phyloP scores from a whole-genome alignment of 2,888 invertebrate genomes.

The Hirtodrosophila trivittata region DNA sequence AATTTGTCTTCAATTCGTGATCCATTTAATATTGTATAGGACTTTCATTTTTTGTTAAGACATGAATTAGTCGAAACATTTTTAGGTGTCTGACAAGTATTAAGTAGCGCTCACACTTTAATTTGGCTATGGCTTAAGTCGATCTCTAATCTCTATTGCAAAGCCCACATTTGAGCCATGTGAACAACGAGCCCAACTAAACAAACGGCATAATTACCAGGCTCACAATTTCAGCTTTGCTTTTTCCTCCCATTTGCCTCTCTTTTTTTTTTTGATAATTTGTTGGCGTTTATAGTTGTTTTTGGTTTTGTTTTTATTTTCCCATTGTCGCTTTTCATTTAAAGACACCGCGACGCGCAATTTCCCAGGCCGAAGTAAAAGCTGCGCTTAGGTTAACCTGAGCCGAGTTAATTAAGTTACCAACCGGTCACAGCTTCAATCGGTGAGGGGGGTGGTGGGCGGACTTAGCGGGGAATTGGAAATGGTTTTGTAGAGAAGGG shows the following conservation, averaged over 20 bases:
- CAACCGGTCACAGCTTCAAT: constrained; percentile 30
- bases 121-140: not conserved
- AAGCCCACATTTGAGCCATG: too few species aligned
- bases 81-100: too few species aligned
- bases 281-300: constrained; percentile 48
- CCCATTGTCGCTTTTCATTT: constrained; percentile 51
- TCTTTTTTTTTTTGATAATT: constrained; percentile 48
- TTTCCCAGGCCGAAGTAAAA: constrained; percentile 67
- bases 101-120: not conserved
- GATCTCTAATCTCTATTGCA: constrained; percentile 12
- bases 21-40: too few species aligned
- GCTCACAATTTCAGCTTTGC: constrained; percentile 24
- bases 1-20: too few species aligned
- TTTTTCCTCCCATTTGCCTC: constrained; percentile 16
- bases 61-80: too few species aligned
- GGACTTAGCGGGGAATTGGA: too few species aligned
- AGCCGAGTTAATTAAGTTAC: constrained; percentile 56
- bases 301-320: constrained; percentile 37
- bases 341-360: constrained; percentile 47
- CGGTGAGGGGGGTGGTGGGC: not conserved
- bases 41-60: too few species aligned
- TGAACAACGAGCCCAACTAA: constrained; percentile 25
- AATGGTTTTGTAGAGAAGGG: not conserved
- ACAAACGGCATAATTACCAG: constrained; percentile 57
- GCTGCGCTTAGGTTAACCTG: constrained; percentile 53